Percentiles rank a stretch among this genome's conserved stretches.
Conservation (phyloP, 2,797 vertebrate genomes). For the Hephaestus fuliginosus region DNA sequence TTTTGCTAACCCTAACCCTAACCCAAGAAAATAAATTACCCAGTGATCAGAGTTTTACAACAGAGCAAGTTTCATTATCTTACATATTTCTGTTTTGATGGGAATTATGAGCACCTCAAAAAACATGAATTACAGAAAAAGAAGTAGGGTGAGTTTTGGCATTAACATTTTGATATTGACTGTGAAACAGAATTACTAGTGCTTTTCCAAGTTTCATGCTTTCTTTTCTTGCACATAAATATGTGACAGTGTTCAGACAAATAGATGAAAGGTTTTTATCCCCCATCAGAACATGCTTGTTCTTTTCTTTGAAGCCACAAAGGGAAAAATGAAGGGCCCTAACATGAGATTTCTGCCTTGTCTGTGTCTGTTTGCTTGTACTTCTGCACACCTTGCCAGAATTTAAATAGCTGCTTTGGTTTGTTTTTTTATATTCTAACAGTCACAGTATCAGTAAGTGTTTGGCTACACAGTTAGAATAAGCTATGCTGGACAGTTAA, state of each 20-base stretch:
- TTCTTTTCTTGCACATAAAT: neutral
- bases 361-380: neutral
- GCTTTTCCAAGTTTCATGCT: neutral
- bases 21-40: neutral
- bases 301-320: conserved; percentile 1
- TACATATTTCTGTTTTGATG: neutral
- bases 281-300: neutral
- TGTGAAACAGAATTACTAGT: neutral
- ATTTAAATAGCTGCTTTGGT: neutral
- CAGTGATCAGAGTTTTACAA: neutral
- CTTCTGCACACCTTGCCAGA: neutral
- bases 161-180: neutral
- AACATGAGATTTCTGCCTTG: neutral
- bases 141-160: neutral
- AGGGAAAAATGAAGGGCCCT: neutral
- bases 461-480: neutral
- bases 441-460: neutral
- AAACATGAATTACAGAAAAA: neutral
- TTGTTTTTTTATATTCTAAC: neutral
- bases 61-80: neutral
- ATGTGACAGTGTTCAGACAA: neutral
- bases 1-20: no score
- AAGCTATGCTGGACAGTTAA: neutral
- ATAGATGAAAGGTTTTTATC: conserved; percentile 21
- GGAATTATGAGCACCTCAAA: neutral